Conservation (phyloP, 2,888 invertebrate species). For the Oxystoma pomonae region DNA sequence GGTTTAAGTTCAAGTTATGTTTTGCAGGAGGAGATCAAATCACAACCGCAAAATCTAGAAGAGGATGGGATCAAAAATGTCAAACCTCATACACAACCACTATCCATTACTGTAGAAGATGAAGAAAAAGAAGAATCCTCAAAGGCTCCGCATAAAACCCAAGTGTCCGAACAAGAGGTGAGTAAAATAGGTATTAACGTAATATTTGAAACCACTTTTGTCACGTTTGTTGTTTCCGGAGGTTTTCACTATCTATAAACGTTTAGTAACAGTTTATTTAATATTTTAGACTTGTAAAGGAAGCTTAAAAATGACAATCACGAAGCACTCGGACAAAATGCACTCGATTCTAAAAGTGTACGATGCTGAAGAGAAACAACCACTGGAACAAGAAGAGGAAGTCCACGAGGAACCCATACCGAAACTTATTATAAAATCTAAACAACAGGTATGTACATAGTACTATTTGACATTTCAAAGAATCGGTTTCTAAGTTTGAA, state of each 20-base stretch:
- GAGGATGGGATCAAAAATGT: no score
- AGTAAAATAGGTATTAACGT: constrained; percentile 28
- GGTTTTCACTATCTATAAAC: background rate
- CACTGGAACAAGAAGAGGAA: constrained; percentile 19
- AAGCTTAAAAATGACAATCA: constrained; percentile 45
- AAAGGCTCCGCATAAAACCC: constrained; percentile 47
- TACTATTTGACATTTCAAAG: no score
- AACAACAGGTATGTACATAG: constrained; percentile 26
- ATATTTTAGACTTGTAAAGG: constrained; percentile 25
- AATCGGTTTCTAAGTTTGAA: no score
- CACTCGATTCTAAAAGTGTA: constrained; percentile 46
- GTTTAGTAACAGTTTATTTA: background rate
- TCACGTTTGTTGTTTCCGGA: background rate
- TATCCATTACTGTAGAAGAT: constrained; percentile 29
- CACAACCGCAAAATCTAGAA: no score
- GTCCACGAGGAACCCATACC: constrained; percentile 35
- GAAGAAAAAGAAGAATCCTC: constrained; percentile 37
- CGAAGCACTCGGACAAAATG: constrained; percentile 43
- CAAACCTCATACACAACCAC: constrained; percentile 10
- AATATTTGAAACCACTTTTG: no score
- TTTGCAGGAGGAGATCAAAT: no score
- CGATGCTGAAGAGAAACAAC: constrained; percentile 32
- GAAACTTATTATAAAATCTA: constrained; percentile 40
- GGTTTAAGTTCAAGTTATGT: no score
- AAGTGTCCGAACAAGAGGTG: constrained; percentile 35